Conservation (phyloP, 2,113 vertebrate species). For the Poecilia latipinna region DNA sequence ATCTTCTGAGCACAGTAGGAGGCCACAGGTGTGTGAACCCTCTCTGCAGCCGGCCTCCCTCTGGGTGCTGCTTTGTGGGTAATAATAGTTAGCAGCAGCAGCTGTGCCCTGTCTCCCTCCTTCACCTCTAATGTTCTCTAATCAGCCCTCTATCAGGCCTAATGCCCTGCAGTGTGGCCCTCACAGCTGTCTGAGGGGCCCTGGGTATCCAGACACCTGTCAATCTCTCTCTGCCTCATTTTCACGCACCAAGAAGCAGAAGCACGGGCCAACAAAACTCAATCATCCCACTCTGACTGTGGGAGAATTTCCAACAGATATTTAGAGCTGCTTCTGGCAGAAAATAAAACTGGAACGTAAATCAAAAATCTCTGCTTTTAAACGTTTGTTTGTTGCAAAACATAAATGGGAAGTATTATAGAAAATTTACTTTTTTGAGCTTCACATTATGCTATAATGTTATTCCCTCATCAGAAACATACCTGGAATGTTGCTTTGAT, state of each 20-base stretch:
- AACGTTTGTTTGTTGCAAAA: too few species aligned
- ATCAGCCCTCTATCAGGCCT: slow-evolving; percentile 81
- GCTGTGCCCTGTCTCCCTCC: slow-evolving; percentile 67
- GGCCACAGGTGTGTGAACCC: slow-evolving; percentile 81
- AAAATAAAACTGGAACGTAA: background rate
- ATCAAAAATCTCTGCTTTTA: background rate
- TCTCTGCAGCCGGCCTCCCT: slow-evolving; percentile 45
- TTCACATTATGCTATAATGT: too few species aligned
- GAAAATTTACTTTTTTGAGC: too few species aligned
- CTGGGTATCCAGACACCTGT: slow-evolving; percentile 73
- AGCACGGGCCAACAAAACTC: slow-evolving; percentile 2
- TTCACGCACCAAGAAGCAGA: slow-evolving; percentile 15
- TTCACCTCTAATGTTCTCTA: slow-evolving; percentile 84
- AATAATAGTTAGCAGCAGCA: slow-evolving; percentile 81
- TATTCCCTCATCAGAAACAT: too few species aligned
- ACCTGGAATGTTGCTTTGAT: too few species aligned
- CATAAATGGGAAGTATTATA: too few species aligned
- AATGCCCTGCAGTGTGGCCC: slow-evolving; percentile 81
- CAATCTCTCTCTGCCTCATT: slow-evolving; percentile 66
- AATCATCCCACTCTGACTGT: background rate
- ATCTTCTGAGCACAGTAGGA: slow-evolving; percentile 62
- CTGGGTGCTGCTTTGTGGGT: slow-evolving; percentile 75
- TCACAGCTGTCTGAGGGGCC: slow-evolving; percentile 79
- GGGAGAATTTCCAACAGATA: background rate
- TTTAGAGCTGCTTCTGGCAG: background rate